Evolutionary conservation across 2,888 invertebrate species (phyloP), one percentile per base, ranked within the genome.

Genomic region (Odontomyia ornata): DNA sequence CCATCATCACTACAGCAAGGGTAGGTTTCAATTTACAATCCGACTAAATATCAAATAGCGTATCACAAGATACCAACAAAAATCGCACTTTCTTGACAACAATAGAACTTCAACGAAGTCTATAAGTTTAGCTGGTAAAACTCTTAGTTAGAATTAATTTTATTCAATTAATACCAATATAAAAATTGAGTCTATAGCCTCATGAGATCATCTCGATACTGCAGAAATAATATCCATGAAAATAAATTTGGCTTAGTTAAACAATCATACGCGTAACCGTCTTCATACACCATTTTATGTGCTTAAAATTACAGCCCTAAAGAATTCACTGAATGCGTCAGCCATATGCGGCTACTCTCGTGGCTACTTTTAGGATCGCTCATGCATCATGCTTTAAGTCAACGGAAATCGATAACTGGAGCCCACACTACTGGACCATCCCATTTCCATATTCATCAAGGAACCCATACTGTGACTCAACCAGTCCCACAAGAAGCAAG

Each of bases 291-390:
- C n/a, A n/a, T n/a, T n/a, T n/a, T n/a, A n/a, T n/a, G n/a, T n/a
- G n/a, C n/a, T n/a, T n/a, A n/a, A n/a, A n/a, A n/a, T 83, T 86
- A 77, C 83, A 95, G 97, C 5, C 95, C 95, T 0, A 93, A 96
- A 80, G 98, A 99, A 85, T 96, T 98, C 84, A 90, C 92, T n/a
- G 98, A 98, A 85, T 98, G 97, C 85, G 95, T 98, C 80, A 92
- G 93, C 0, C 98, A 98, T 84, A 95, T 99, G 84, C 91, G 99
- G 15, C 89, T 98, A 67, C 88, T 99, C 76, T 98, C 98, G 0
- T 99, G 99, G 99, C 88, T 99, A 78, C 89, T 99, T 82, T 89
- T 99, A 83, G 99, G 99, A 56, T 95, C 98, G n/a, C 90, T 99
- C 77, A 95, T 93, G 76, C 95, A 96, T 86, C 93, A 93, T 64